Evolutionary conservation across 2,888 invertebrate genomes (phyloP), one percentile per base, ranked within the genome.

Genomic region (Malacosoma neustria): DNA sequence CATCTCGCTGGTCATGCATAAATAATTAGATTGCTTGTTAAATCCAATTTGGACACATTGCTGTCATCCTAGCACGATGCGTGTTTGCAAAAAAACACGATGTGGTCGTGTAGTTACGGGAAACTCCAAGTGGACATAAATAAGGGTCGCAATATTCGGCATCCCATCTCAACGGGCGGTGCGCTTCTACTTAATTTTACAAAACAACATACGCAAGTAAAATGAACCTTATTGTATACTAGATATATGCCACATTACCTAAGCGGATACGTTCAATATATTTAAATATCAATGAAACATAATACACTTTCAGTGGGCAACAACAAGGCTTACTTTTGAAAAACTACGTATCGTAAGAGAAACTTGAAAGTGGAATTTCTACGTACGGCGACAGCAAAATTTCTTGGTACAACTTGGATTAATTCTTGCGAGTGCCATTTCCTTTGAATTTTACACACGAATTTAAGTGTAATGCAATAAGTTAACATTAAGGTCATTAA

Each of bases 71-170:
- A 58, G 54, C 31, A 22, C 45, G 54, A 57, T 59, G 57, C 61
- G 62, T 66, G 63, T 66, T 68, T 70, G 62, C 61, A 55, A 69
- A 68, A 72, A 73, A 69, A 66, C 59, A 60, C 62, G 57, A 59
- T 62, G 63, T 66, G 63, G 59, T 64, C 22, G 22, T 67, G 70
- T 72, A 71, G 69, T 61, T 73, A 68, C 69, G 61, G 62, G 68
- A 67, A 82, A 79, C 76, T 82, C 80, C 71, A 76, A 82, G 80
- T 77, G 81, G 77, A 77, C 80, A 79, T 84, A 84, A 84, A 84
- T 82, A 85, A 82, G 72, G 76, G 72, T 65, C 73, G 71, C 76
- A 77, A 79, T 79, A 81, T 82, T 79, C 68, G 73, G 73, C 66
- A 72, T 73, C 70, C 70, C 72, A 71, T 71, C 79, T 68, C 72